phyloP scores from a whole-genome alignment of 1,140 invertebrate species.

The Macrobrachium nipponense region DNA sequence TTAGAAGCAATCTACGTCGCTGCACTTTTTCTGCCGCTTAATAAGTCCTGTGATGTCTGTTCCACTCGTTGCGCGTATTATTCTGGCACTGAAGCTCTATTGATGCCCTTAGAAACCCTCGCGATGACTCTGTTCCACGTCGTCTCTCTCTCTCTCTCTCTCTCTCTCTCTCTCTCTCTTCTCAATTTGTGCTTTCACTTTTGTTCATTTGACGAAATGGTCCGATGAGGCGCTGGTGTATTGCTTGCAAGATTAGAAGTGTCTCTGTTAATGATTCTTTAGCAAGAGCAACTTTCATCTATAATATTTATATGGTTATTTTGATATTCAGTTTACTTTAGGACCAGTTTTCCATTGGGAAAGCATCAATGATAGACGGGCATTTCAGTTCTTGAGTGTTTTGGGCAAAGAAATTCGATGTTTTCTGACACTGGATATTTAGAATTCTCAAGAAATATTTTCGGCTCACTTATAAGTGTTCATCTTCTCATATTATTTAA shows the following conservation, averaged over 20 bases:
- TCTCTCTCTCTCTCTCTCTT: constrained; percentile 17
- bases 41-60: background rate
- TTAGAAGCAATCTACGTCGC: too few relatives aligned
- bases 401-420: too few relatives aligned
- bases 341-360: too few relatives aligned
- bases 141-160: constrained; percentile 6
- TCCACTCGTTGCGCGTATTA: background rate
- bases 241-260: background rate
- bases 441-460: too few relatives aligned
- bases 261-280: background rate
- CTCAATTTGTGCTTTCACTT: background rate
- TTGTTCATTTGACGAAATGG: background rate
- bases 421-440: too few relatives aligned
- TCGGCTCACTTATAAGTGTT: too few relatives aligned
- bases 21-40: too few relatives aligned
- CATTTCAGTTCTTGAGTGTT: too few relatives aligned
- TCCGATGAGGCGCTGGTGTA: too few relatives aligned
- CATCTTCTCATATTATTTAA: too few relatives aligned
- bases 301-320: background rate
- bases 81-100: background rate
- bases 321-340: too few relatives aligned
- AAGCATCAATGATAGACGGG: too few relatives aligned
- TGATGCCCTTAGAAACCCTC: background rate
- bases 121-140: background rate
- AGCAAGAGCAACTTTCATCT: background rate